Base-by-base conservation (phyloP, 2,888 invertebrate species). In the Idaea biselata region DNA sequence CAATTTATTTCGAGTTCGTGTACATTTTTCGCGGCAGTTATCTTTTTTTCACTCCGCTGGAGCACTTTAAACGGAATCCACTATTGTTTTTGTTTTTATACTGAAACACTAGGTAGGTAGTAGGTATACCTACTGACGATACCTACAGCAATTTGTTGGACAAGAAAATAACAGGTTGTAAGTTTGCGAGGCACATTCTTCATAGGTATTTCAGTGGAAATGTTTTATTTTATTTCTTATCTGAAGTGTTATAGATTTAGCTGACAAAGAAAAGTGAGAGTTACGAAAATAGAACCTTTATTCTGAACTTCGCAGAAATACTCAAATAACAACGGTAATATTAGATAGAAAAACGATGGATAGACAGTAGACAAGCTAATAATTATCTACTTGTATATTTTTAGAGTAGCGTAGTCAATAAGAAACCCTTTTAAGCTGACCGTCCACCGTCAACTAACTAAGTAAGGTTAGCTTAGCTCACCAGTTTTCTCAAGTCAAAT, bases 1-100 rank as follows among this genome's bases (percentile, higher is more conserved):
- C 85, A 83, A 83, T 88, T 88, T 85, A 76, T 86, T 85, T 77
- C 77, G 73, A 81, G 84, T 84, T 81, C 81, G 73, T 79, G 78
- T 81, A 78, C 82, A 82, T 79, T 83, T 83, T 74, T 77, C 75
- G 69, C 66, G 70, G 69, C 71, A 71, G 70, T 71, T 79, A 77
- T 77, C 73, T 77, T 78, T 79, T 77, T 78, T 79, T 74, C 75
- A 75, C 74, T 76, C 70, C 71, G 71, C 67, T 70, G 70, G 62
- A 76, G 76, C 78, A 80, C 78, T 83, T 79, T 79, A 79, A 78
- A 80, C 79, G 68, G 73, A 65, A 73, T 80, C 76, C 72, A 67
- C 64, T 58, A 64, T 64, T 62, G 69, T 75, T 70, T 69, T 67
- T 62, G 63, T 68, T 69, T 66, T 63, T 59, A 66, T 62, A 67